A percentile compares a stretch with the other conserved stretches of the same genome.
phyloP scores from a whole-genome alignment of 2,113 vertebrate species.

The Oreochromis spilurus region DNA sequence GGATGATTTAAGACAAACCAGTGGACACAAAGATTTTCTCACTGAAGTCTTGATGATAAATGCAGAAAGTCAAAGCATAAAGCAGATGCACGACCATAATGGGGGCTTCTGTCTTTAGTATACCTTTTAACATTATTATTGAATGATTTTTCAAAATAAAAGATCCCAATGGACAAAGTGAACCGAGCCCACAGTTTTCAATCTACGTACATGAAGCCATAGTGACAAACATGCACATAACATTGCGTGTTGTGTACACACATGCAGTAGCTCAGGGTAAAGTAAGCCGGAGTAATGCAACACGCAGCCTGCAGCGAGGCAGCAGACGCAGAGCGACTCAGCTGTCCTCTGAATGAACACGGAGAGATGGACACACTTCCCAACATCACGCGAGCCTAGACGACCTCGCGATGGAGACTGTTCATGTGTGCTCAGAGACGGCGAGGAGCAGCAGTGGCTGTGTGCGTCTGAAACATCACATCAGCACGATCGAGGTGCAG shows the following conservation, averaged over 20 bases:
- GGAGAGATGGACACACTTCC: neutral
- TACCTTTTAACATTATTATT: neutral
- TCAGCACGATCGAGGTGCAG: neutral
- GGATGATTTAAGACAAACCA: neutral
- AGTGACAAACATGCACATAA: neutral
- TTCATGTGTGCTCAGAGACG: neutral
- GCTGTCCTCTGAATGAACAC: neutral
- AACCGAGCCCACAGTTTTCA: neutral
- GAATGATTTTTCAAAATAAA: neutral
- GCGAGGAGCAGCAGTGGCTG: neutral
- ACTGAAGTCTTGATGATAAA: neutral
- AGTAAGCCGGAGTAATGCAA: neutral
- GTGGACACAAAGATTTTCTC: neutral
- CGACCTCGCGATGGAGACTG: neutral
- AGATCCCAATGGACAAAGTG: neutral
- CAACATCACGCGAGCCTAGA: neutral
- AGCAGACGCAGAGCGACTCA: neutral
- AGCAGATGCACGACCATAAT: neutral
- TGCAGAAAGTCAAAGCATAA: neutral
- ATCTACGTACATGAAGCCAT: neutral
- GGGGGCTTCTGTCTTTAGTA: neutral
- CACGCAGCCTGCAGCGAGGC: neutral
- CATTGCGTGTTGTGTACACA: neutral
- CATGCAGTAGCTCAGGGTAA: neutral
- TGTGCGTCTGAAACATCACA: neutral